These are phyloP conservation scores for Trissoscelio sp. DNA, from an alignment of 2,888 invertebrate genomes.

Conservation along the genomic window DNA sequence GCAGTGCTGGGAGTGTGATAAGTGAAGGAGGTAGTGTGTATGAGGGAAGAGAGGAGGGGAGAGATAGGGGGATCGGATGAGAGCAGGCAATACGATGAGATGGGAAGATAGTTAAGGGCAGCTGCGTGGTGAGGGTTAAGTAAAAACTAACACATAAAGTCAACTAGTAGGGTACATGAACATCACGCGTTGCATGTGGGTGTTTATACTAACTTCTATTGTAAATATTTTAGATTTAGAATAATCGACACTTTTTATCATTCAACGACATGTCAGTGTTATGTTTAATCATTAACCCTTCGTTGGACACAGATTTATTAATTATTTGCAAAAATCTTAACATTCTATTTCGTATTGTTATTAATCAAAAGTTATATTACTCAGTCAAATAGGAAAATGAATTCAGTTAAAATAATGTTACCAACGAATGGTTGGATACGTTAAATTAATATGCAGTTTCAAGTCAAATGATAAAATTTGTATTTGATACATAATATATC, in stretches of 20 bases:
- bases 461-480: not conserved
- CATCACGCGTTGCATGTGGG: not conserved
- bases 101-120: no score
- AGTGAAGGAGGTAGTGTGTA: no score
- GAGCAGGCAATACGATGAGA: no score
- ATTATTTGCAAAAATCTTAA: not conserved
- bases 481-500: not conserved
- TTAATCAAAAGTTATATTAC: no score
- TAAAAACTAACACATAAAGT: no score
- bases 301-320: constrained; percentile 2
- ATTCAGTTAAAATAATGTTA: no score
- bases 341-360: no score
- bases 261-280: constrained; percentile 24
- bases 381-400: no score
- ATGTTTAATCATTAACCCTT: constrained; percentile 2
- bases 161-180: not conserved
- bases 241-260: constrained; percentile 29
- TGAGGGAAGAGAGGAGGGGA: no score
- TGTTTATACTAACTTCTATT: constrained; percentile 20
- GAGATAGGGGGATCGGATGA: no score
- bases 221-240: constrained; percentile 34
- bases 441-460: constrained; percentile 2
- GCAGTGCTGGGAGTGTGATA: no score
- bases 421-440: constrained; percentile 11
- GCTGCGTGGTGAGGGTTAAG: no score